Evolutionary conservation across 2,113 vertebrate genomes (phyloP).

Genomic region (Synodontis membranacea): DNA sequence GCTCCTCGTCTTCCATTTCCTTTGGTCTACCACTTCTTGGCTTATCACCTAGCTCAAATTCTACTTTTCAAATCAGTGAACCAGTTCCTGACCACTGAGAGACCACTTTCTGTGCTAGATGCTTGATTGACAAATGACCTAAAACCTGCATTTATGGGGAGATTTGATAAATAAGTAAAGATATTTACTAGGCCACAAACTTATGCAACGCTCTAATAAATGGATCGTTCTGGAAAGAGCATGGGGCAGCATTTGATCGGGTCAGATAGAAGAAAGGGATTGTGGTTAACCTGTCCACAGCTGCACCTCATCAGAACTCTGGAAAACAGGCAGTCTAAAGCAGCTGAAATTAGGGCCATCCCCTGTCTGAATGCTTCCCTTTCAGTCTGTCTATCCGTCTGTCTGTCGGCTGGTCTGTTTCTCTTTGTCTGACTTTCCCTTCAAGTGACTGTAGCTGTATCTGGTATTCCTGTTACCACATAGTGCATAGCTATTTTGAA

Average conservation of each 20-base stretch:
- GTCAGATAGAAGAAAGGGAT: constrained; percentile 21
- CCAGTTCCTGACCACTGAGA: no score
- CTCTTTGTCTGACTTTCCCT: constrained; percentile 1
- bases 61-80: no score
- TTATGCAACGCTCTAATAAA: constrained; percentile 14
- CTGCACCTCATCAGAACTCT: constrained; percentile 53
- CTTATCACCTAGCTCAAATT: no score
- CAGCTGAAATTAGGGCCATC: constrained; percentile 48
- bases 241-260: constrained; percentile 7
- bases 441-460: background rate
- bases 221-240: background rate
- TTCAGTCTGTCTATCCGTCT: background rate
- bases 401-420: background rate
- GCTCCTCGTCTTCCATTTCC: no score
- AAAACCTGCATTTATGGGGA: no score
- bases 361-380: constrained; percentile 32
- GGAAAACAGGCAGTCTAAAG: constrained; percentile 34
- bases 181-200: no score
- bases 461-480: background rate
- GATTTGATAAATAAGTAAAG: no score
- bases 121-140: no score
- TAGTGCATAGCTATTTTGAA: background rate
- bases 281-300: constrained; percentile 34
- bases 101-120: no score
- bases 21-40: no score